Base-by-base conservation (phyloP, 2,113 vertebrate species). In the Salvelinus sp. region DNA sequence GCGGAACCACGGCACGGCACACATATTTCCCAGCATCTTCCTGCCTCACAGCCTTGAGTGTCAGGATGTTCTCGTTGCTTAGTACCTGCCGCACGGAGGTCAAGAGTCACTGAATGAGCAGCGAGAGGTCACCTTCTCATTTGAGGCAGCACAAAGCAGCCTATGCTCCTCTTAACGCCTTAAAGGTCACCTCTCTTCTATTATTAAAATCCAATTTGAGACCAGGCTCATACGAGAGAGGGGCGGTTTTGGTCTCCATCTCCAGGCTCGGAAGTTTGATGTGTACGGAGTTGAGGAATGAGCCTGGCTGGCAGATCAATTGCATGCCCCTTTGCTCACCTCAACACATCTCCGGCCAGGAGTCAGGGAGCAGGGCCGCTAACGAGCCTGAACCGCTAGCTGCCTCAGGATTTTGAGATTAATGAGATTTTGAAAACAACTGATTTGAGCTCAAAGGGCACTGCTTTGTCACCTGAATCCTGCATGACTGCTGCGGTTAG, bases 11-110 rank as follows among this genome's bases (percentile, higher is more conserved):
- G 0, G 98, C 98, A 1, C 97, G 90, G 81, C 98, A 99, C 47
- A 98, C 96, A 0, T 99, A 99, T 86, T 98, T 98, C 84, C 98
- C 98, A 0, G 98, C 97, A 0, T 99, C 98, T 76, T 98, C 97
- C 82, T 99, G 98, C 20, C 96, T 94, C 30, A 99, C 98, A 0
- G 95, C 93, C 88, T 96, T 98, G 76, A 99, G 92, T 0, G 94
- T 96, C 89, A 99, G 88, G 72, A 96, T 95, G 90, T 98, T 98
- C 72, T 98, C 96, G 0, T 99, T 99, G 93, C 98, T 99, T 73
- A 99, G 93, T 75, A 99, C 97, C 98, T 99, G 88, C 9, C 6
- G 75, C 23, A 82, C 72, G 85, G 64, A 50, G 73, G 73, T 75
- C 75, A 81, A 60, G 82, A 80, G 79, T 86, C 81, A 90, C 74